A percentile compares a stretch with the other conserved stretches of the same genome.
phyloP scores from a whole-genome alignment of 2,888 invertebrate genomes.

The Mythimna impura region DNA sequence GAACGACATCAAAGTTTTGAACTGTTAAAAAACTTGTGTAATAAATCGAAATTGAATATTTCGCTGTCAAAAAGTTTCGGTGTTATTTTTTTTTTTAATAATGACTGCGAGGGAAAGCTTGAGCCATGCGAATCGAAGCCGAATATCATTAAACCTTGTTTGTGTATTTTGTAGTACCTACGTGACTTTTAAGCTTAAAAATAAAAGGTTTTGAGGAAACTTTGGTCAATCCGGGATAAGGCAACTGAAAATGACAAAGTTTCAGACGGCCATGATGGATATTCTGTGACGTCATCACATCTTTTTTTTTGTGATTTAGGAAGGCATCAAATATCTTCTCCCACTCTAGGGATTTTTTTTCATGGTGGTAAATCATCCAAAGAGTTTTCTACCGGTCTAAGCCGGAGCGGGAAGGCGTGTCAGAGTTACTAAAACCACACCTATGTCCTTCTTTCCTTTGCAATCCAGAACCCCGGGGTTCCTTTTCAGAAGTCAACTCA shows the following conservation, averaged over 20 bases:
- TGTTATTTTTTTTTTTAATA: conserved; percentile 61
- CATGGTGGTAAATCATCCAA: no score
- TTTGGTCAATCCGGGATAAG: not conserved
- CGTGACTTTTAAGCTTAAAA: conserved; percentile 41
- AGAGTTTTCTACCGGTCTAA: no score
- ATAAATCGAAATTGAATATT: conserved; percentile 65
- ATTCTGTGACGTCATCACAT: not conserved
- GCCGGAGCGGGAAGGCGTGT: no score
- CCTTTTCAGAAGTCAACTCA: no score
- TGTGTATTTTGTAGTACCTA: conserved; percentile 34
- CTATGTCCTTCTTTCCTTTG: no score
- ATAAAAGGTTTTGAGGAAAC: conserved; percentile 13
- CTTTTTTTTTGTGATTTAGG: no score
- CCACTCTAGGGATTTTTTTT: no score
- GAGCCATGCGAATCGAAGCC: conserved; percentile 34
- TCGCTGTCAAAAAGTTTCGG: conserved; percentile 61
- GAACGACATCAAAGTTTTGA: conserved; percentile 11
- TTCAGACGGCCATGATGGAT: conserved; percentile 9
- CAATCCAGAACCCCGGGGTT: no score
- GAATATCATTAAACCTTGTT: conserved; percentile 44
- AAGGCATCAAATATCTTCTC: no score
- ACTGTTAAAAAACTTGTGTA: conserved; percentile 40
- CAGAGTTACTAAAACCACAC: no score
- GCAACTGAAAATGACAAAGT: not conserved
- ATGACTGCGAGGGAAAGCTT: conserved; percentile 46